Evolutionary conservation across 2,797 vertebrate genomes (phyloP).

Genomic region (Acrocephalus scirpaceus): DNA sequence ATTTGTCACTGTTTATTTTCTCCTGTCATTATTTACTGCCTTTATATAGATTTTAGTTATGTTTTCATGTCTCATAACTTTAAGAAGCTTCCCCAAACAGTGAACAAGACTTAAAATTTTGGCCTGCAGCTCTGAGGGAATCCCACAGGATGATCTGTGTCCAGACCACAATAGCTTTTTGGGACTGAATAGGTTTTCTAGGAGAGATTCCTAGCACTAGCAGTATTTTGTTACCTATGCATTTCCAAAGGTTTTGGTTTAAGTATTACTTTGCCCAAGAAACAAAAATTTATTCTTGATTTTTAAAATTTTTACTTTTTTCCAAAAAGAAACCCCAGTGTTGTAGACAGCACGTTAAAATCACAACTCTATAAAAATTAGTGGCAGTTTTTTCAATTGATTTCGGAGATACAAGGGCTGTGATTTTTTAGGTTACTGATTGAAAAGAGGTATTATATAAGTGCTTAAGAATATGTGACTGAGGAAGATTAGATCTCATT

Average conservation of each 20-base stretch:
- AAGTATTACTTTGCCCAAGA: background rate
- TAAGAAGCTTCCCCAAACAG: background rate
- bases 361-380: background rate
- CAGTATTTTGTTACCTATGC: background rate
- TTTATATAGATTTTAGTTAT: background rate
- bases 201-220: background rate
- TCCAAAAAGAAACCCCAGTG: rapidly evolving
- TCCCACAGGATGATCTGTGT: background rate
- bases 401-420: background rate
- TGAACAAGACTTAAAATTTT: background rate
- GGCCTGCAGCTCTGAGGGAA: background rate
- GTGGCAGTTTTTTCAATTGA: background rate
- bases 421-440: background rate
- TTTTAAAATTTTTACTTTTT: background rate
- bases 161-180: background rate
- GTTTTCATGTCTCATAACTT: background rate
- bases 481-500: background rate
- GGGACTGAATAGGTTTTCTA: background rate
- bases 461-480: background rate
- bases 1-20: background rate
- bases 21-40: background rate
- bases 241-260: background rate
- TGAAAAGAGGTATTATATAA: background rate
- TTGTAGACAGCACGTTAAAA: background rate
- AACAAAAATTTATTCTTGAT: background rate